Conservation (phyloP, 2,113 vertebrate species). For the Carassius auratus region DNA sequence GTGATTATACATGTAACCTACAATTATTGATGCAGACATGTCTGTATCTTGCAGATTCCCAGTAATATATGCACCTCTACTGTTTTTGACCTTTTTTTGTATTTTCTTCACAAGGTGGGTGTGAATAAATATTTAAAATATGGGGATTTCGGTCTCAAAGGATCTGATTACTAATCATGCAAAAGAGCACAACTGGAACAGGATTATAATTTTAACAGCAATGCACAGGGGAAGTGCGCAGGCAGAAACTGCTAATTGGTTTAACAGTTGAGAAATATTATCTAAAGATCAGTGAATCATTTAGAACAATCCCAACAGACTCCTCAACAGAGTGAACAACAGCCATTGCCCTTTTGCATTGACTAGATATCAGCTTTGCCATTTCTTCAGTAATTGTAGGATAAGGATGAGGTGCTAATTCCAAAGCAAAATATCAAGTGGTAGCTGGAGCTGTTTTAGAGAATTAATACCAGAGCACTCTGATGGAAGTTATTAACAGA, state of each 20-base stretch:
- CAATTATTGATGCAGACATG: background rate
- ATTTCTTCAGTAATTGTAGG: background rate
- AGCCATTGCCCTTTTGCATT: constrained; percentile 17
- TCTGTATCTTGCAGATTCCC: background rate
- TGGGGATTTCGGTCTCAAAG: background rate
- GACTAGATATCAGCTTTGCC: background rate
- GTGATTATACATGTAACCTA: background rate
- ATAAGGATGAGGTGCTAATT: constrained; percentile 6
- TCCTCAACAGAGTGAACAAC: constrained; percentile 20
- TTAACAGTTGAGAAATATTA: constrained; percentile 42
- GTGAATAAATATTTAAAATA: constrained; percentile 21
- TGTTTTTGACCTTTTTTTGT: background rate
- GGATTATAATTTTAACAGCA: constrained; percentile 26
- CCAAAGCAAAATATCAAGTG: background rate
- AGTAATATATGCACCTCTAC: background rate
- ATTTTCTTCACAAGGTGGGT: background rate
- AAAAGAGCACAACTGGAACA: constrained; percentile 4
- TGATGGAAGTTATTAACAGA: background rate
- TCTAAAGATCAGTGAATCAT: constrained; percentile 39
- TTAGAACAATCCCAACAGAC: constrained; percentile 10
- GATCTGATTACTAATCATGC: constrained; percentile 28
- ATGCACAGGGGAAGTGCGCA: background rate
- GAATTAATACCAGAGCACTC: background rate
- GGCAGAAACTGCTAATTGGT: constrained; percentile 30
- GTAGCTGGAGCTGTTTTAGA: background rate